A percentile compares a stretch with the other conserved stretches of the same genome.
Evolutionary conservation across 2,888 invertebrate genomes (phyloP).

Genomic region (Agriopis aurantiaria): DNA sequence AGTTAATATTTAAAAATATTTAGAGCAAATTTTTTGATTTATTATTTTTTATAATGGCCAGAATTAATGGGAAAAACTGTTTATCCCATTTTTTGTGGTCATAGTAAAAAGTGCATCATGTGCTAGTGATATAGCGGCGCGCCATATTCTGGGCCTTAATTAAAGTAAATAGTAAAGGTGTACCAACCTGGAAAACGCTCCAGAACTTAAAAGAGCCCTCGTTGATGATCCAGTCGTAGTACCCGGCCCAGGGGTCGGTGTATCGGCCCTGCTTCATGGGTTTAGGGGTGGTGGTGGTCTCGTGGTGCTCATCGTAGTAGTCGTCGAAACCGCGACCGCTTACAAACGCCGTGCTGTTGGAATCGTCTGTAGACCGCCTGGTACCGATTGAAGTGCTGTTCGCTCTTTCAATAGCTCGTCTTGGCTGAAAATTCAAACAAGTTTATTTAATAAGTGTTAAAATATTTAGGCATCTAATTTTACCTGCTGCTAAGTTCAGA

Average conservation of each 20-base stretch:
- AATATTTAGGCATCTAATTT: no score
- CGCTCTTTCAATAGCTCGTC: constrained; percentile 48
- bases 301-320: constrained; percentile 79
- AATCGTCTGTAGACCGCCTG: constrained; percentile 16
- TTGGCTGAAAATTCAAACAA: constrained; percentile 54
- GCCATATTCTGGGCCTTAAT: no score
- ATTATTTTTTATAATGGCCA: no score
- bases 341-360: constrained; percentile 53
- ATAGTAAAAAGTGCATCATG: no score
- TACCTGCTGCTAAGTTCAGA: no score
- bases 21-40: no score
- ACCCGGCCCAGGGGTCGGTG: constrained; percentile 91
- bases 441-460: neutral
- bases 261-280: constrained; percentile 87
- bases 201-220: constrained; percentile 96
- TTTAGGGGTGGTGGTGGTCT: constrained; percentile 74
- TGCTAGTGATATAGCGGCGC: no score
- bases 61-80: no score
- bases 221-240: constrained; percentile 95
- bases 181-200: constrained; percentile 92
- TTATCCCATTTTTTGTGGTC: no score
- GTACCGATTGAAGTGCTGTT: constrained; percentile 41
- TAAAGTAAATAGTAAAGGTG: neutral
- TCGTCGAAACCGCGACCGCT: constrained; percentile 77
- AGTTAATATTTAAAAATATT: no score